Base-by-base conservation (phyloP, 2,797 vertebrate species). In the Xyrichtys novacula region DNA sequence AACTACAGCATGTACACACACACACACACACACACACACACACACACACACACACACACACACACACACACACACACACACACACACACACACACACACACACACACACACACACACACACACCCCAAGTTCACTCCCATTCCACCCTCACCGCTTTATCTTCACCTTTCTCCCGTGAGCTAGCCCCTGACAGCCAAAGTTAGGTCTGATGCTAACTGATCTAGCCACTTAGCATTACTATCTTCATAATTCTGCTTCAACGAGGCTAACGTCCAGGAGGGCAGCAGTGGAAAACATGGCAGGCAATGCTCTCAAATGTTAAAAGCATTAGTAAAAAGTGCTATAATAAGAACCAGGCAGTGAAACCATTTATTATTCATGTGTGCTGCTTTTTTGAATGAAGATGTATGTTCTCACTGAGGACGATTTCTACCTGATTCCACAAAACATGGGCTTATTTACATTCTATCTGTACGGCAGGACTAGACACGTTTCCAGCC, bases 191-290 rank as follows among this genome's bases (percentile, higher is more conserved):
- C 88, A 91, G 53, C 62, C 50, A 52, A 54, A 76, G 74, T 92
- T 90, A 90, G 69, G 81, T 39, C 46, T 77, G 83, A 88, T 69
- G 76, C 86, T 84, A 89, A 90, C 78, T 81, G 80, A 86, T 84
- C 72, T 68, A 86, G 81, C 86, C 88, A 89, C 79, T 85, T 85
- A 85, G 69, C 75, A 84, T 92, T 83, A 92, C 83, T 74, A 53
- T 84, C 50, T 50, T 67, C 79, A 86, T 71, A 83, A 55, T 69
- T 54, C 61, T 84, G 31, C 69, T 43, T 59, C 52, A 83, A 73
- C 17, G 16, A 48, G 70, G 66, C 49, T 58, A 59, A 72, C 34
- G 65, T 38, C 68, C 46, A 55, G 31, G 73, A 47, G 52, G 73
- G 39, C 20, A 9, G 65, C 29, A 62, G n/a, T n/a, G n/a, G 31